phyloP scores from a whole-genome alignment of 1,140 invertebrate species.

The Cotesia glomerata region DNA sequence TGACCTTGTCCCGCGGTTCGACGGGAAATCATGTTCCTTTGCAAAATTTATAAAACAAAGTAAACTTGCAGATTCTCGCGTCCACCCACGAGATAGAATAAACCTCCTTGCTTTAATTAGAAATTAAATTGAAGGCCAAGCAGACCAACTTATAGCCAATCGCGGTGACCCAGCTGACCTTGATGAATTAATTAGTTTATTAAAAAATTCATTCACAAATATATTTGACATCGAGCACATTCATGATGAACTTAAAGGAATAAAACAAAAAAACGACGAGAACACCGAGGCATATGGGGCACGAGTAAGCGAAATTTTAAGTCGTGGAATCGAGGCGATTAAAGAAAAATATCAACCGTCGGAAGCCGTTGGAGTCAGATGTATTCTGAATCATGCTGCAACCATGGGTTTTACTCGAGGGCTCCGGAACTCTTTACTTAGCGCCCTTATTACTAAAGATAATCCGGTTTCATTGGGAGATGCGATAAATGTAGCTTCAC shows the following conservation, averaged over 20 bases:
- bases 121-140: conserved; percentile 9
- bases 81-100: neutral
- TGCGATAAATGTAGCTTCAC: no score
- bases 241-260: neutral
- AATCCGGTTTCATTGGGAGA: no score
- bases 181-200: neutral
- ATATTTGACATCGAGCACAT: neutral
- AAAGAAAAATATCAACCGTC: neutral
- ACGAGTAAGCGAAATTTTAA: neutral
- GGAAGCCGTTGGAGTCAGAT: neutral
- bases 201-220: neutral
- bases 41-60: conserved; percentile 17
- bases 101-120: conserved; percentile 3
- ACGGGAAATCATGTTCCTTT: neutral
- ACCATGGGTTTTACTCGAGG: neutral
- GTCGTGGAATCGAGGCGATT: neutral
- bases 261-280: neutral
- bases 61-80: conserved; percentile 6
- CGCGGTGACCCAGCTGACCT: neutral
- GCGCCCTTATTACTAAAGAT: no score
- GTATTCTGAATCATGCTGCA: neutral
- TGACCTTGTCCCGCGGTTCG: conserved; percentile 9
- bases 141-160: neutral
- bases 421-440: no score
- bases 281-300: neutral